A percentile compares a stretch with the other conserved stretches of the same genome.
phyloP scores from a whole-genome alignment of 37 sponge, comb jelly and placozoan genomes.

The Hormiphora californensis region DNA sequence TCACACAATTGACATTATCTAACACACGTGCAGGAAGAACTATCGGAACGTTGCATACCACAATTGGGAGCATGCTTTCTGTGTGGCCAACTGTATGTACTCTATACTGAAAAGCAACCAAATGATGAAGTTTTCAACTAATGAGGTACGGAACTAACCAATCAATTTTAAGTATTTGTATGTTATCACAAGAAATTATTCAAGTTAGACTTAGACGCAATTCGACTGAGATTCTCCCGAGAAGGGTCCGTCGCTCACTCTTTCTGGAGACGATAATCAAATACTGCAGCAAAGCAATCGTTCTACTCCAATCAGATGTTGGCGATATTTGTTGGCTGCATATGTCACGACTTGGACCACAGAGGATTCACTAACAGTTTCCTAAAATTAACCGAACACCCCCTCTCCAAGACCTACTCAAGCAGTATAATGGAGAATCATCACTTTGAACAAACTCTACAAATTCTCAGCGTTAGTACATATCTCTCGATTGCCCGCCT shows the following conservation, averaged over 20 bases:
- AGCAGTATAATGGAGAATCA: constrained; percentile 65
- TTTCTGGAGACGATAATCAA: no score
- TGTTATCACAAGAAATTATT: neutral
- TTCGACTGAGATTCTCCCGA: no score
- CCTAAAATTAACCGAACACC: constrained; percentile 52
- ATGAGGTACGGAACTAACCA: neutral
- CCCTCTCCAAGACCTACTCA: constrained; percentile 63
- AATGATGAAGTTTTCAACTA: neutral
- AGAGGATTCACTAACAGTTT: constrained; percentile 64
- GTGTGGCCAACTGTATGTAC: constrained; percentile 68
- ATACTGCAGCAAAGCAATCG: no score
- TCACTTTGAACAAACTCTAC: constrained; percentile 59
- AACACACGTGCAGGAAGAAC: constrained; percentile 56
- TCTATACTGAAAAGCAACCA: constrained; percentile 53
- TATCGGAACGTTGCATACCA: constrained; percentile 69
- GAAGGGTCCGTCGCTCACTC: no score
- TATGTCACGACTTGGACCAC: constrained; percentile 74
- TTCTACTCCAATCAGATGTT: constrained; percentile 61
- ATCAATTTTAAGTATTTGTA: neutral
- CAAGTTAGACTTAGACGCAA: no score
- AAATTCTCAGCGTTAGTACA: neutral
- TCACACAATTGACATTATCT: no score
- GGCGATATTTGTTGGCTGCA: constrained; percentile 57
- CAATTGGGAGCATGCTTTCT: constrained; percentile 79
- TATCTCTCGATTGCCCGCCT: no score